Base-by-base conservation (phyloP, 1,140 invertebrate species). In the Drepana arcuata region DNA sequence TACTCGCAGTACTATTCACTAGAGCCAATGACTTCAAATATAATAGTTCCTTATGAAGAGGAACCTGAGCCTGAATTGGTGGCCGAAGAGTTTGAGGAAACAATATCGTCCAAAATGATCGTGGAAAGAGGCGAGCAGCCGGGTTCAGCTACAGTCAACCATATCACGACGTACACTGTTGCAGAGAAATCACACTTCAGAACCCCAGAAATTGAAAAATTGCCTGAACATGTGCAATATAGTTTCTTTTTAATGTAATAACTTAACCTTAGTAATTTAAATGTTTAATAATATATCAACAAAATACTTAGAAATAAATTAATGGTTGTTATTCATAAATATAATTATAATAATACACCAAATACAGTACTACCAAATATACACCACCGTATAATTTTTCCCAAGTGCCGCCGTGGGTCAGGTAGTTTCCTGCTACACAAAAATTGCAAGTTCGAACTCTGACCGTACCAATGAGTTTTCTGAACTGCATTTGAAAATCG, bases 191-290 rank as follows among this genome's bases (percentile, higher is more conserved):
- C 73, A 0, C 74, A 79, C 23, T 82, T 77, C 23, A 75, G 47
- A 40, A 63, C 55, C 2, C 73, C 74, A 1, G 46, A 70, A 29
- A 60, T 79, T 26, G 74, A 78, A 41, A 63, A 60, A 18, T 31
- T 82, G 7, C 78, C 78, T 2, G 63, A 82, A 34, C 74, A 82
- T 44, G 67, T 82, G 69, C 74, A 82, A 31, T 82, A 82, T 41
- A 68, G 63, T 29, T 82, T 82, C 38, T 60, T 69, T 15, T 42
- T 82, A 34, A 57, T 79, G 43, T 80, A 57, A 67, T 26, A 28
- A 40, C 11, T 30, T 40, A 10, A 31, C 14, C 16, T 4, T 34
- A 3, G 7, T 31, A 37, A 27, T 28, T 23, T 21, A 14, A 16
- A 39, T 27, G 25, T 33, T 40, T 14, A 18, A 38, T n/a, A 12